Percentiles rank a stretch among this genome's conserved stretches.
These are phyloP conservation scores for Chromoteleia sp. DNA, from an alignment of 2,888 invertebrate genomes.

Conservation along the genomic window DNA sequence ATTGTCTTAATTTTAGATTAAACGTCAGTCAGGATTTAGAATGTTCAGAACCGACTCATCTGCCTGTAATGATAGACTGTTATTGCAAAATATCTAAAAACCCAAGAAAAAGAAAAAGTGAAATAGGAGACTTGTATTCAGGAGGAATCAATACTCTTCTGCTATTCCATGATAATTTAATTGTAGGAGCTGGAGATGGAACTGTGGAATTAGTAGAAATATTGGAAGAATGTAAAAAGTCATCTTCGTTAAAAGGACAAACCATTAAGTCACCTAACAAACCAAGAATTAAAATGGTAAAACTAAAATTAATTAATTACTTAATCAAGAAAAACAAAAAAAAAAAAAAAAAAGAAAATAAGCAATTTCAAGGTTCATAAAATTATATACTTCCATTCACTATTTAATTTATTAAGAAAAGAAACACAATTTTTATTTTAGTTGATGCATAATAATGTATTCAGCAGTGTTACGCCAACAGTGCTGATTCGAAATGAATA, in stretches of 20 bases:
- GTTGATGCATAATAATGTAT: constrained; percentile 87
- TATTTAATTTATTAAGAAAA: too few species aligned
- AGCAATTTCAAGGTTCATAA: constrained; percentile 1
- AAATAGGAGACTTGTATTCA: constrained; percentile 87
- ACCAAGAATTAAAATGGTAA: constrained; percentile 85
- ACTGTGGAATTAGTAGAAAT: constrained; percentile 89
- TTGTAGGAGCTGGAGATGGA: constrained; percentile 95
- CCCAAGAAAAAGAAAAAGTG: constrained; percentile 85
- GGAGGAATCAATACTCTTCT: constrained; percentile 89
- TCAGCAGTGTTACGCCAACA: constrained; percentile 91
- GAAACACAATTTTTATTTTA: constrained; percentile 72
- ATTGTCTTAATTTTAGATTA: constrained; percentile 82
- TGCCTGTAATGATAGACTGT: constrained; percentile 88
- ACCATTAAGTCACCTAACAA: constrained; percentile 83
- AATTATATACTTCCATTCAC: too few species aligned
- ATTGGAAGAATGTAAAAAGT: constrained; percentile 54
- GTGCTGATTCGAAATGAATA: constrained; percentile 87
- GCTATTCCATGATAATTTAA: constrained; percentile 86
- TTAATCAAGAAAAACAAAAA: constrained; percentile 84
- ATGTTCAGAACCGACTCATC: constrained; percentile 85
- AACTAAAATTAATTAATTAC: constrained; percentile 78
- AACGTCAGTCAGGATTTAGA: constrained; percentile 87
- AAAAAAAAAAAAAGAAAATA: constrained; percentile 76
- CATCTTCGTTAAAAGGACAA: constrained; percentile 35
- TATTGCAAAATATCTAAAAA: constrained; percentile 87